phyloP scores from a whole-genome alignment of 2,797 vertebrate species.

The Salmo trutta region DNA sequence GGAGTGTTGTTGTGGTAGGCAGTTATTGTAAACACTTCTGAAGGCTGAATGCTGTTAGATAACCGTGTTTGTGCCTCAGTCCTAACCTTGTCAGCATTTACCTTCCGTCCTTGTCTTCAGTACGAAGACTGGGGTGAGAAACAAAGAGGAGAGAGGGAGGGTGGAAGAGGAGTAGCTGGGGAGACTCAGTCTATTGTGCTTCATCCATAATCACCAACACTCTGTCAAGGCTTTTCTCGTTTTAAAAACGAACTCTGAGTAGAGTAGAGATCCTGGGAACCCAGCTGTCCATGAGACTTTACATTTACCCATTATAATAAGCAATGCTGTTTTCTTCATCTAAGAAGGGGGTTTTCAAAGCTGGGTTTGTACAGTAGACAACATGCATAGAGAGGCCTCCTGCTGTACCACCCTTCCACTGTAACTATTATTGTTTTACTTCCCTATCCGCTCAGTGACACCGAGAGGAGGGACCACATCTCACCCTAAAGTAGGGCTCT shows the following conservation, averaged over 20 bases:
- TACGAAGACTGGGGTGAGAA: background rate
- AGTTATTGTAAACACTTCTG: background rate
- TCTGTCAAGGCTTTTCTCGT: background rate
- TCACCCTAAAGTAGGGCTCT: background rate
- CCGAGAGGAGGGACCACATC: slow-evolving; percentile 7
- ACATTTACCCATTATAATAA: slow-evolving; percentile 9
- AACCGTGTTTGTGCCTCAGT: background rate
- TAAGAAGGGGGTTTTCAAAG: background rate
- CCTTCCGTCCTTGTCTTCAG: background rate
- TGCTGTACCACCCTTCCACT: slow-evolving; percentile 5
- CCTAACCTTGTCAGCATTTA: background rate
- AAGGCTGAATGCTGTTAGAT: background rate
- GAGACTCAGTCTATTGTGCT: background rate
- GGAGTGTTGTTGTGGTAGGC: slow-evolving; percentile 24
- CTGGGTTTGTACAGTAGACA: slow-evolving; percentile 9
- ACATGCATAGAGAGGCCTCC: slow-evolving; percentile 11
- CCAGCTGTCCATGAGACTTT: background rate
- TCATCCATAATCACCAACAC: background rate
- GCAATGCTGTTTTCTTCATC: background rate
- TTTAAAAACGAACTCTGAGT: background rate
- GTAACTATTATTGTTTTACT: slow-evolving; percentile 10
- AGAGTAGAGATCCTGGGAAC: slow-evolving; percentile 10
- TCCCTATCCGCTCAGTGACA: slow-evolving; percentile 35
- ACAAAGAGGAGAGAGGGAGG: slow-evolving; percentile 5
- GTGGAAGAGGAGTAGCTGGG: slow-evolving; percentile 7